Conservation (phyloP, 1,140 invertebrate genomes). For the Bombus polaris region DNA sequence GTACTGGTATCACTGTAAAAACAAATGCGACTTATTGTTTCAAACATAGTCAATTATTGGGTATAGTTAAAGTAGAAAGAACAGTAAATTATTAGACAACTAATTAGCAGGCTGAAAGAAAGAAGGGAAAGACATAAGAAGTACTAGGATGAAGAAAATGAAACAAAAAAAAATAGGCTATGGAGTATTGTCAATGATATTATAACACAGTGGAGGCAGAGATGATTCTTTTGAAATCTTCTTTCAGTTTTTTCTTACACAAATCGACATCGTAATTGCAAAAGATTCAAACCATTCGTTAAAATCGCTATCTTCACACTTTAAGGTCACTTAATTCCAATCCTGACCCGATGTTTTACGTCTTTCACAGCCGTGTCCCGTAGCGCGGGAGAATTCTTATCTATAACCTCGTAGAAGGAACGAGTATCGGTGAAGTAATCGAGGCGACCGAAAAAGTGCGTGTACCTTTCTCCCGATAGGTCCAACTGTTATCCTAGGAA, state of each 20-base stretch:
- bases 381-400: conserved; percentile 50
- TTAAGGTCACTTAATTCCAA: conserved; percentile 7
- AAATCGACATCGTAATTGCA: background rate
- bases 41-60: background rate
- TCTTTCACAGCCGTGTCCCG: background rate
- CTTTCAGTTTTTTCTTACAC: background rate
- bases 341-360: background rate
- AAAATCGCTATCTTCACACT: background rate
- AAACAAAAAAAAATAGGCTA: background rate
- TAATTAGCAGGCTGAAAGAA: background rate
- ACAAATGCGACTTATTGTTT: background rate
- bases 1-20: conserved; percentile 9
- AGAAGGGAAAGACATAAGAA: background rate
- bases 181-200: background rate
- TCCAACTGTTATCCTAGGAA: conserved; percentile 12
- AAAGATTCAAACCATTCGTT: background rate
- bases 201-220: no score
- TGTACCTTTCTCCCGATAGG: conserved; percentile 1
- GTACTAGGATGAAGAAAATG: background rate
- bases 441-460: background rate
- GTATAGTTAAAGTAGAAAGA: background rate
- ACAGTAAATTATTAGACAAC: background rate
- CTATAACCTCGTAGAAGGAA: conserved; percentile 26
- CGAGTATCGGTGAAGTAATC: background rate
- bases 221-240: background rate